phyloP scores from a whole-genome alignment of 1,140 invertebrate genomes.

The Metaphire vulgaris region DNA sequence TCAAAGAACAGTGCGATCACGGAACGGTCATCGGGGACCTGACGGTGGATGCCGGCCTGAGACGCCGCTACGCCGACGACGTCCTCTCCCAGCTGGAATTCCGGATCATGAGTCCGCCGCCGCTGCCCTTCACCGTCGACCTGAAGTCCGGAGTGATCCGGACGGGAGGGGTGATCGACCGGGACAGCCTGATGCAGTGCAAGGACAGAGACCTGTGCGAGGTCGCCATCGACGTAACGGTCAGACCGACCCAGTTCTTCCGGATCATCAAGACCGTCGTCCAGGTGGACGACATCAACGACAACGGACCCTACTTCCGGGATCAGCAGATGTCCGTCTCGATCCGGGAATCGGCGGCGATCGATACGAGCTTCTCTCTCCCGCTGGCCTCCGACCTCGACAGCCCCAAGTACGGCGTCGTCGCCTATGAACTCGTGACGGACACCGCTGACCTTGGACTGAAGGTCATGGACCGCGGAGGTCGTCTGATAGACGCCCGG shows the following conservation, averaged over 20 bases:
- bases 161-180: slow-evolving; percentile 6
- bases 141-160: slow-evolving; percentile 11
- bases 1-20: slow-evolving; percentile 37
- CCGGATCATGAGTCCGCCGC: slow-evolving; percentile 5
- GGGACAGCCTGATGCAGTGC: slow-evolving; percentile 19
- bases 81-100: slow-evolving; percentile 13
- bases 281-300: slow-evolving; percentile 83
- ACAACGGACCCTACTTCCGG: slow-evolving; percentile 77
- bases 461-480: not conserved
- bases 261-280: slow-evolving; percentile 50
- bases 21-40: slow-evolving; percentile 24
- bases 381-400: slow-evolving; percentile 22
- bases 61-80: not conserved
- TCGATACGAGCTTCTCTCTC: slow-evolving; percentile 15
- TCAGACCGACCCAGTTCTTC: slow-evolving; percentile 19
- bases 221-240: slow-evolving; percentile 14
- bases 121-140: slow-evolving; percentile 8
- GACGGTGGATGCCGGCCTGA: slow-evolving; percentile 10
- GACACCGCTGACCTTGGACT: not conserved
- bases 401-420: slow-evolving; percentile 25
- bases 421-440: slow-evolving; percentile 7
- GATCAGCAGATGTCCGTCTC: not conserved
- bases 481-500: not conserved
- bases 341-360: slow-evolving; percentile 13
- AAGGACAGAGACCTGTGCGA: slow-evolving; percentile 8